phyloP scores from a whole-genome alignment of 2,888 invertebrate genomes.

The Eupithecia dodoneata region DNA sequence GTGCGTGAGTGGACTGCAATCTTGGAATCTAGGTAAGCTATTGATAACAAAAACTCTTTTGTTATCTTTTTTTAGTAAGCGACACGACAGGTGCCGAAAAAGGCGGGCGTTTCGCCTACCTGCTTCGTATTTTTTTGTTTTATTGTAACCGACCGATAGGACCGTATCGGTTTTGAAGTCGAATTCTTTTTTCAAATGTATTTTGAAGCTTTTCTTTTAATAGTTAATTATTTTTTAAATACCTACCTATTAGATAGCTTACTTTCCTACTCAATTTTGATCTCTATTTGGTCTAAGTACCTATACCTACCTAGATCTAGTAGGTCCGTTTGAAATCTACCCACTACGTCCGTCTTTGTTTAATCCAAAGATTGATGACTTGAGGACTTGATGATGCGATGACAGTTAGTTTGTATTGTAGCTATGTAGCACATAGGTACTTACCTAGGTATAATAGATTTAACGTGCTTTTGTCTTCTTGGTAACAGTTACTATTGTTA shows the following conservation, averaged over 20 bases:
- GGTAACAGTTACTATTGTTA: not conserved
- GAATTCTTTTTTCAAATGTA: not conserved
- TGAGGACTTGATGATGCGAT: not conserved
- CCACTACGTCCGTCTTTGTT: constrained; percentile 18
- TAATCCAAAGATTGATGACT: constrained; percentile 7
- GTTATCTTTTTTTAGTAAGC: constrained; percentile 44
- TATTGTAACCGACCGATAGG: constrained; percentile 25
- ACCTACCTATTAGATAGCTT: not conserved
- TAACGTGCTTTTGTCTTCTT: not conserved
- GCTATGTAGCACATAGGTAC: too few relatives aligned
- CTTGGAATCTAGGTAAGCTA: constrained; percentile 50
- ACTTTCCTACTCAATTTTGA: not conserved
- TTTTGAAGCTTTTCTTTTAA: not conserved
- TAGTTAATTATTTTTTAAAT: not conserved
- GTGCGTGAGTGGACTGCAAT: constrained; percentile 44
- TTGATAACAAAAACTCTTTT: constrained; percentile 50
- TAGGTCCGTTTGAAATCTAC: not conserved
- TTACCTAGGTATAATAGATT: not conserved
- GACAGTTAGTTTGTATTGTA: constrained; percentile 8
- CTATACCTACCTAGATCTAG: not conserved
- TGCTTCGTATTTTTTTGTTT: constrained; percentile 36
- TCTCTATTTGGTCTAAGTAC: not conserved
- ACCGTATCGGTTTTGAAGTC: constrained; percentile 6
- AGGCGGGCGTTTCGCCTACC: constrained; percentile 38
- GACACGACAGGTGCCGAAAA: constrained; percentile 46